Percentiles rank a stretch among this genome's conserved stretches.
Evolutionary conservation across 1,140 invertebrate species (phyloP).

Genomic region (Rhagoletis zephyria): DNA sequence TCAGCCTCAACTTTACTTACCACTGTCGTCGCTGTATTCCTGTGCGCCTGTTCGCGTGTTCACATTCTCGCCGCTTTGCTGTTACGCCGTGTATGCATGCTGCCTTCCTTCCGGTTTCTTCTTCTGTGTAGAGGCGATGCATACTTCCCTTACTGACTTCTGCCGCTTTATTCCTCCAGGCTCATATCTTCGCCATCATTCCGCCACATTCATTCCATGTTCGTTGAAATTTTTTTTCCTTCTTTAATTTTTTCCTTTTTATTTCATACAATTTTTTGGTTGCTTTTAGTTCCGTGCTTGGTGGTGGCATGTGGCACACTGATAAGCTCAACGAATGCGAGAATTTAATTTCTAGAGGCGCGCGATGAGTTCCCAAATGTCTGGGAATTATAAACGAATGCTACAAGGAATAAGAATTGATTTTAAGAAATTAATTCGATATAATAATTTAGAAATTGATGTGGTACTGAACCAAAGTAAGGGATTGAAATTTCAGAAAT

Average conservation of each 20-base stretch:
- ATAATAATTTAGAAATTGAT: neutral
- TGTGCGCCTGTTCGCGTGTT: constrained; percentile 35
- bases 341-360: neutral
- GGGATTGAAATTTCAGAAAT: too few relatives aligned
- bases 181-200: neutral
- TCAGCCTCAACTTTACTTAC: neutral
- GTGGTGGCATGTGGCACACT: constrained; percentile 30
- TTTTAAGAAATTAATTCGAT: neutral
- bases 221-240: constrained; percentile 20
- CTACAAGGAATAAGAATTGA: neutral
- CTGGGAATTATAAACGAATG: neutral
- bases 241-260: neutral
- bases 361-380: neutral
- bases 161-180: constrained; percentile 15
- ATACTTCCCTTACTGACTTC: neutral
- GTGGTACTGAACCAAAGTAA: too few relatives aligned
- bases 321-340: constrained; percentile 50
- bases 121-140: neutral
- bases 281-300: constrained; percentile 31
- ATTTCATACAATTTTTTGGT: neutral
- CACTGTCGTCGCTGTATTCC: neutral
- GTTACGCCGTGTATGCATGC: constrained; percentile 60
- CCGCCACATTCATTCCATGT: constrained; percentile 4
- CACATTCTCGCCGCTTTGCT: constrained; percentile 53
- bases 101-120: constrained; percentile 69